Conservation (phyloP, 2,113 vertebrate species). For the Etheostoma spectabile region DNA sequence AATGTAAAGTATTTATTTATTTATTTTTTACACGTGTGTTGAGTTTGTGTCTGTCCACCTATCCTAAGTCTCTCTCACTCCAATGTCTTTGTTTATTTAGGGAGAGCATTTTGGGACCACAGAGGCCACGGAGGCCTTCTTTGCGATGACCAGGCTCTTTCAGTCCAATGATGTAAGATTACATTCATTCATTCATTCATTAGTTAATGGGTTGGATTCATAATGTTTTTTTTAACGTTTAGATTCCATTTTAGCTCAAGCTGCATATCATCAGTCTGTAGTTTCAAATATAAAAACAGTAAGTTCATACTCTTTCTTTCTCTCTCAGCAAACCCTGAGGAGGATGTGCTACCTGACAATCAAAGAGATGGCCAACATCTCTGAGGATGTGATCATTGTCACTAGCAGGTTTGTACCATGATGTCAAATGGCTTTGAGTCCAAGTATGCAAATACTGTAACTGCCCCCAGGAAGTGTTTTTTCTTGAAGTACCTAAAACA, state of each 20-base stretch:
- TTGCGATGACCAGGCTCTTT: constrained; percentile 98
- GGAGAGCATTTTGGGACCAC: constrained; percentile 97
- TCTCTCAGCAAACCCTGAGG: constrained; percentile 92
- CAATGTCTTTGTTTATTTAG: constrained; percentile 68
- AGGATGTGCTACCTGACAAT: constrained; percentile 99
- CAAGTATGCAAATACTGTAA: neutral
- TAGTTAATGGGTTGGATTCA: neutral
- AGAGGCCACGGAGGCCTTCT: constrained; percentile 98
- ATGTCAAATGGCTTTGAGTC: neutral
- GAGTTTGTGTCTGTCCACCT: neutral
- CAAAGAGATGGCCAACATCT: constrained; percentile 99
- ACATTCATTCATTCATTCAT: neutral
- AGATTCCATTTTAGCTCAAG: neutral
- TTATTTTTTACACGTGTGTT: too few relatives aligned
- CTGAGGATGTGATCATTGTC: constrained; percentile 98
- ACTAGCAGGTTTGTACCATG: constrained; percentile 92
- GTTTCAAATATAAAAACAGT: neutral
- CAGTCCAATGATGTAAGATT: constrained; percentile 95
- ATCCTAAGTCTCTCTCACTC: neutral
- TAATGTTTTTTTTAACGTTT: neutral
- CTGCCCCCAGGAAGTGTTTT: too few relatives aligned
- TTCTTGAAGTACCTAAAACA: neutral
- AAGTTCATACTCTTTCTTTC: neutral
- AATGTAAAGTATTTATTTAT: rapidly evolving
- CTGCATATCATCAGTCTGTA: neutral